A percentile compares a stretch with the other conserved stretches of the same genome.
phyloP scores from a whole-genome alignment of 2,797 vertebrate genomes.

The Silurus aristotelis region DNA sequence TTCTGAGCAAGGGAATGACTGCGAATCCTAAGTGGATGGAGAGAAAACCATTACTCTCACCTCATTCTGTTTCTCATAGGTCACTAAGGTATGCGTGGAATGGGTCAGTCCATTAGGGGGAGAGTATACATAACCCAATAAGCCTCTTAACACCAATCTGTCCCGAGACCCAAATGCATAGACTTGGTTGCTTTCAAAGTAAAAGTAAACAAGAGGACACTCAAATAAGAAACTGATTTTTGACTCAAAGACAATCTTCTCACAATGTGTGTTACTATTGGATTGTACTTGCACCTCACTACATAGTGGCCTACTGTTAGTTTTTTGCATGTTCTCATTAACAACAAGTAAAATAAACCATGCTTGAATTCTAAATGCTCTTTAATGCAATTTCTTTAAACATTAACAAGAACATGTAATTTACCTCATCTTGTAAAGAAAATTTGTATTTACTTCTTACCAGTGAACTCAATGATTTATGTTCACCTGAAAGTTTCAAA shows the following conservation, averaged over 20 bases:
- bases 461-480: background rate
- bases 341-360: background rate
- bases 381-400: background rate
- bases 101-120: constrained; percentile 72
- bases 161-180: constrained; percentile 18
- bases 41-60: constrained; percentile 71
- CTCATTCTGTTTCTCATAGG: constrained; percentile 72
- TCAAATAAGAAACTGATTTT: too few species aligned
- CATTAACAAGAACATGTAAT: too few species aligned
- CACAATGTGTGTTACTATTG: background rate
- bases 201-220: constrained; percentile 16
- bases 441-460: background rate
- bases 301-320: background rate
- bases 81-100: constrained; percentile 73
- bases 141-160: constrained; percentile 46
- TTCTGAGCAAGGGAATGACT: constrained; percentile 60
- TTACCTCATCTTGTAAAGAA: background rate
- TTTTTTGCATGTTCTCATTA: background rate
- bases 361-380: background rate
- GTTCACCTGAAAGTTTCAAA: background rate
- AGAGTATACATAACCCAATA: constrained; percentile 67
- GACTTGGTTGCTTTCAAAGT: constrained; percentile 8
- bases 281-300: background rate
- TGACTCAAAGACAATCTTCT: background rate
- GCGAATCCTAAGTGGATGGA: constrained; percentile 52